Percentiles rank a stretch among this genome's conserved stretches.
Evolutionary conservation across 2,797 vertebrate species (phyloP).

Genomic region (Ambastaia sidthimunki): DNA sequence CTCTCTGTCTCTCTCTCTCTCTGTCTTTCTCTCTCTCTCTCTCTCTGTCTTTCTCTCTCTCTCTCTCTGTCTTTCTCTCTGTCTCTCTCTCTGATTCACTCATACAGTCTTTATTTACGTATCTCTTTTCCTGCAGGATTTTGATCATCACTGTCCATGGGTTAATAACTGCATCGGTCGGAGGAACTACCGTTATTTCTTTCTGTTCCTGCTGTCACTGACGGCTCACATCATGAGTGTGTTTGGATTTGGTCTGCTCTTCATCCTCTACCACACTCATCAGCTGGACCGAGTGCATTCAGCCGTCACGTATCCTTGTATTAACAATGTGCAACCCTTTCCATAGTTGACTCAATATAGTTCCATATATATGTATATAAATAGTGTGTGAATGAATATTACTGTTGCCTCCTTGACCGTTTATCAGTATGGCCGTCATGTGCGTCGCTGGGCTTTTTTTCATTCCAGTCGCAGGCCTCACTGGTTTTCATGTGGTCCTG

Average conservation of each 20-base stretch:
- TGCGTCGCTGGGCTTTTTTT: constrained; percentile 96
- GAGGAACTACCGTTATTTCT: constrained; percentile 98
- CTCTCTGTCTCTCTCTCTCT: too few species aligned
- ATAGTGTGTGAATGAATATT: neutral
- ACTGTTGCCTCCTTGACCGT: constrained; percentile 64
- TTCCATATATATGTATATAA: too few species aligned
- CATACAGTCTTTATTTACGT: neutral
- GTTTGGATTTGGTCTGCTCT: constrained; percentile 94
- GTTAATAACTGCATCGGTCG: constrained; percentile 98
- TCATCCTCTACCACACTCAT: constrained; percentile 89
- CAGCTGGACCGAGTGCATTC: constrained; percentile 88
- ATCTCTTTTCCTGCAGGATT: constrained; percentile 79
- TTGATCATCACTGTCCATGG: constrained; percentile 98
- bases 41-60: constrained; percentile 18
- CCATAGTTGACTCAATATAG: neutral
- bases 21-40: neutral
- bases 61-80: constrained; percentile 8
- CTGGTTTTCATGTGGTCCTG: constrained; percentile 94
- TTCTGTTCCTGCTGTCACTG: constrained; percentile 95
- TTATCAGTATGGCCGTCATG: constrained; percentile 93
- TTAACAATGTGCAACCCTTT: neutral
- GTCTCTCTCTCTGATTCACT: neutral
- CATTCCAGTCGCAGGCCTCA: constrained; percentile 95
- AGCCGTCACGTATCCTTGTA: constrained; percentile 92
- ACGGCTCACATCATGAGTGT: constrained; percentile 96